Conservation (phyloP, 2,888 invertebrate genomes). For the Acrobasis consociella region DNA sequence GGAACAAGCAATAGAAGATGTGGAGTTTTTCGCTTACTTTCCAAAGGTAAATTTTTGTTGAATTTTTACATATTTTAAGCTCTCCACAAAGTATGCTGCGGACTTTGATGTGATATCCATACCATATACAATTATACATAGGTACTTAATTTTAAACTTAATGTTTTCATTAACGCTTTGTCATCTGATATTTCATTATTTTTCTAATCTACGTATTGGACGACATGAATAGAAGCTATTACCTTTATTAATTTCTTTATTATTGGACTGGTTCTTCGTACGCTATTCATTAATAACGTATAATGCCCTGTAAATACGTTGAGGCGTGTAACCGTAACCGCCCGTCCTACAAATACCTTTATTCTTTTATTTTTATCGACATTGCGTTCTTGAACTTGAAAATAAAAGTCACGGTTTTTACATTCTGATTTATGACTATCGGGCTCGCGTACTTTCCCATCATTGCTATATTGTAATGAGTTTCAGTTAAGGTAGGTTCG, state of each 20-base stretch:
- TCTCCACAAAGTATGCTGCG: no score
- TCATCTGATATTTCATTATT: not conserved
- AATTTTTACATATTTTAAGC: no score
- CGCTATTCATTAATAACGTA: not conserved
- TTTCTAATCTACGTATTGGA: constrained; percentile 30
- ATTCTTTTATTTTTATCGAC: constrained; percentile 28
- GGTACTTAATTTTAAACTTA: no score
- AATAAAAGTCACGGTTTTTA: constrained; percentile 43
- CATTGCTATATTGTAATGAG: constrained; percentile 59
- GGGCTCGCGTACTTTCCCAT: constrained; percentile 61
- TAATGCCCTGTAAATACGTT: not conserved
- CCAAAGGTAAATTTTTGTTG: constrained; percentile 67
- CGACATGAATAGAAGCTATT: constrained; percentile 4
- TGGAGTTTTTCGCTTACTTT: constrained; percentile 82
- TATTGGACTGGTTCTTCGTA: not conserved
- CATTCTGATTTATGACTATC: constrained; percentile 42
- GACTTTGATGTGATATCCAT: no score
- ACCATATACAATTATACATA: no score
- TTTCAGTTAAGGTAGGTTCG: constrained; percentile 64
- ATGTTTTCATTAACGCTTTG: not conserved
- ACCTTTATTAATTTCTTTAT: constrained; percentile 1
- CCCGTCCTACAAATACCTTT: constrained; percentile 26
- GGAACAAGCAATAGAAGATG: constrained; percentile 84
- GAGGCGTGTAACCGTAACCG: not conserved
- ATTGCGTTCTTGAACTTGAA: constrained; percentile 60